Evolutionary conservation across 2,888 invertebrate genomes (phyloP).

Genomic region (Eristalis intricaria): DNA sequence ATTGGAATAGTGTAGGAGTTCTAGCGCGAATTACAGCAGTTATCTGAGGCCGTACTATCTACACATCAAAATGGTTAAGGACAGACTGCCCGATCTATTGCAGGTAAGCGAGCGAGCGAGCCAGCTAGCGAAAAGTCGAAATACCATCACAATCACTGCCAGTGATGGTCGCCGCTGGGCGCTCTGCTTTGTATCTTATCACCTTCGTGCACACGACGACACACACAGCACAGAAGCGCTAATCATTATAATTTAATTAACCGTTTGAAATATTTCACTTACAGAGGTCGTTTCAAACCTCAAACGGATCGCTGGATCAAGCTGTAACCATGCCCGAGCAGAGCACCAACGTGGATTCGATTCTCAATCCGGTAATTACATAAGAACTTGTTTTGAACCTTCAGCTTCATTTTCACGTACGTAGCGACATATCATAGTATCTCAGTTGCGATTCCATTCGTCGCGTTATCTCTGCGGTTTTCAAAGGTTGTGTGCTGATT

Average conservation of each 20-base stretch:
- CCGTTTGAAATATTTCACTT: conserved; percentile 51
- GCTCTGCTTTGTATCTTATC: conserved; percentile 54
- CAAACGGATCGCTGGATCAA: conserved; percentile 77
- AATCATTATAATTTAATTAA: conserved; percentile 57
- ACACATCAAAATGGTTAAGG: conserved; percentile 77
- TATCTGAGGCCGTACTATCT: conserved; percentile 19
- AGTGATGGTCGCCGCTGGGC: conserved; percentile 29
- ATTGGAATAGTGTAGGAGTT: not conserved
- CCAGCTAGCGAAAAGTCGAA: not conserved
- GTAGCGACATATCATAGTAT: not conserved
- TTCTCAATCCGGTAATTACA: conserved; percentile 79
- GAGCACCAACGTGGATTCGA: conserved; percentile 77
- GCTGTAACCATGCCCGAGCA: conserved; percentile 74
- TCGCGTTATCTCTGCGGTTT: conserved; percentile 36
- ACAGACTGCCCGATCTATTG: conserved; percentile 79
- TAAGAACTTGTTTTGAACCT: conserved; percentile 6
- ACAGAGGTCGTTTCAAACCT: conserved; percentile 78
- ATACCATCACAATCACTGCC: conserved; percentile 25
- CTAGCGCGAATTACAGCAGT: not conserved
- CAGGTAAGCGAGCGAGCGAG: conserved; percentile 76
- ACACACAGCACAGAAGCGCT: conserved; percentile 44
- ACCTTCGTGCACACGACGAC: conserved; percentile 58
- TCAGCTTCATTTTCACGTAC: not conserved
- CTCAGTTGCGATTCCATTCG: conserved; percentile 8
- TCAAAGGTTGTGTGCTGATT: conserved; percentile 28